These are phyloP conservation scores for Phodopus roborovskii DNA, from an alignment of 2,113 vertebrate species.

Conservation along the genomic window DNA sequence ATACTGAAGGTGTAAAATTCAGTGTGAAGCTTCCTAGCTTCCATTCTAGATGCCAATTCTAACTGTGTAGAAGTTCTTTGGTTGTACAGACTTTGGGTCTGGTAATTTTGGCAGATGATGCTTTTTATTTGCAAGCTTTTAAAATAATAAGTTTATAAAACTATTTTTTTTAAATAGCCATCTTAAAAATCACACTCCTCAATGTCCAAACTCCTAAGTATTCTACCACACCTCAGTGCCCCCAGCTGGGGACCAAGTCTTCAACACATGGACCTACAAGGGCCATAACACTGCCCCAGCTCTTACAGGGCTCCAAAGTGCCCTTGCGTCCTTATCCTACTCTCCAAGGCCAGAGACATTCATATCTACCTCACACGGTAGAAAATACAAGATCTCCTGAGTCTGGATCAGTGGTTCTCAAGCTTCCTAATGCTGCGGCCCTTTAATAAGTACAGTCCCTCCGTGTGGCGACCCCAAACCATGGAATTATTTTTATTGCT, in stretches of 20 bases:
- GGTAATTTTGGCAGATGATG: background rate
- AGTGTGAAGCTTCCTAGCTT: background rate
- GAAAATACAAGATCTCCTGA: background rate
- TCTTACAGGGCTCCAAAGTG: background rate
- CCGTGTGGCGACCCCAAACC: background rate
- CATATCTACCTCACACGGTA: background rate
- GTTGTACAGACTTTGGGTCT: background rate
- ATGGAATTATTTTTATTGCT: background rate
- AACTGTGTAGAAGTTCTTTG: background rate
- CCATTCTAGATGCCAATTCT: background rate
- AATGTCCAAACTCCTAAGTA: background rate
- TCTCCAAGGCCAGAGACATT: background rate
- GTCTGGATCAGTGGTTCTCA: background rate
- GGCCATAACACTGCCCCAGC: background rate
- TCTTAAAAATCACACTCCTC: background rate
- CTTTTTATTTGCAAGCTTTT: background rate
- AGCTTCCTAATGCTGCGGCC: background rate
- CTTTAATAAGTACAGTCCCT: background rate
- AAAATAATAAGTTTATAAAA: background rate
- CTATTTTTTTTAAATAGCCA: background rate
- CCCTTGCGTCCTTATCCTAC: background rate
- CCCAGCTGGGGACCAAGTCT: background rate
- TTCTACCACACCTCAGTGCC: background rate
- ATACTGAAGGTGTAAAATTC: background rate
- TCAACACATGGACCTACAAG: background rate